Base-by-base conservation (phyloP, 2,797 vertebrate genomes). In the Danionella dracula region DNA sequence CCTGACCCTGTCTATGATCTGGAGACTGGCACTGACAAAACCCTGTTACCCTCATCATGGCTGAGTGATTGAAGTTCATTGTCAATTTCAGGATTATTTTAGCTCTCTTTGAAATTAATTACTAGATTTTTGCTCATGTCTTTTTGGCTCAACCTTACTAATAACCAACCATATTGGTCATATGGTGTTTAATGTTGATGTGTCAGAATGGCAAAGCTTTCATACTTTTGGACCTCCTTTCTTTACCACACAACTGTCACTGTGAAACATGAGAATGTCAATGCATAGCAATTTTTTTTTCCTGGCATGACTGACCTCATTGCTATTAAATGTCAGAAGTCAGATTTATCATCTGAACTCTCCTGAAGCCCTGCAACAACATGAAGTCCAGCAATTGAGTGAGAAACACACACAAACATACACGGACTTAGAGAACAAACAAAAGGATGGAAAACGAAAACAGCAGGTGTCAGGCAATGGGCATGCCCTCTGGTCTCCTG, bases 391-490 rank as follows among this genome's bases (percentile, higher is more conserved):
- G 7, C 54, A 29, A 48, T 35, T 34, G 31, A 42, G 37, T 40
- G 2, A 68, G n/a, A 55, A 41, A 44, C 17, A 64, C 35, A 50
- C 12, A 19, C 37, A 21, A 44, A 37, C 8, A 35, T 27, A 32
- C 61, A 66, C n/a, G 51, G 32, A 37, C 21, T 57, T 51, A 37
- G 32, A 46, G 51, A 56, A 46, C 41, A 56, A 66, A 66, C 29
- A 66, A 37, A 31, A 23, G 27, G 42, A 48, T 23, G 32, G 41
- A 46, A 38, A 56, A 57, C 46, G 15, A 38, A 66, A 66, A 48
- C 63, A 57, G 63, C 51, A 56, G 63, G 63, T 48, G 63, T 66
- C 41, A 38, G 63, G 48, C 63, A 48, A 8, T 57, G 42, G 34
- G 63, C 42, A 55, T 48, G 42, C 42, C 63, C 53, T 66, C 41